Evolutionary conservation across 2,888 invertebrate species (phyloP), one percentile per base, ranked within the genome.

Genomic region (Netelia melanura): DNA sequence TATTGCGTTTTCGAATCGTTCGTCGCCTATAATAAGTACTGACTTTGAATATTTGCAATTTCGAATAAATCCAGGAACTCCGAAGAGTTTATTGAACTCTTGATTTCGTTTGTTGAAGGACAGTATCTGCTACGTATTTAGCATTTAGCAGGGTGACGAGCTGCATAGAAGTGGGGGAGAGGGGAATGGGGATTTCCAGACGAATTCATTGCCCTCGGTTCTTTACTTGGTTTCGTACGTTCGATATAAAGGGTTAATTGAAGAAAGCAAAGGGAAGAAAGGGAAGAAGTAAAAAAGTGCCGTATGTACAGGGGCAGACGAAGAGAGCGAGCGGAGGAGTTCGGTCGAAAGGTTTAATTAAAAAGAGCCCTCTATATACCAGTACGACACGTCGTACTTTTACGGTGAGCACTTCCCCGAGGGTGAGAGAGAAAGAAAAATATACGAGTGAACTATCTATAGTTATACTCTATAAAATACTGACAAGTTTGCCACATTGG

Each of bases 311-410:
- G 48, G 14, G 48, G 48, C 1, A 48, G 8, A 48, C 14, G 14
- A 2, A 48, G 8, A 48, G 48, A 48, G 14, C 9, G 48, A 6
- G 48, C 3, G 9, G 1, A 9, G 9, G 48, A 48, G 48, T 61
- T 23, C 70, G 85, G 81, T 54, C 75, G 79, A 82, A 61, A 83
- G 81, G 86, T 88, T 89, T 87, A 89, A 89, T 89, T 89, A 89
- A 88, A 88, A 85, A 25, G 65, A 64, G 68, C 68, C 75, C 65
- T 76, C 65, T 17, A 38, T 48, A 48, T 48, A 48, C 65, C 9
- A 54, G 23, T 21, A 30, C 43, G 75, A 76, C 65, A 87, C 84
- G 81, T 84, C 78, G 74, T 61, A 81, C 77, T 81, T 72, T 87
- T 85, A 85, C 78, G 84, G 83, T 79, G 68, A 76, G 81, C 74